Evolutionary conservation across 2,888 invertebrate species (phyloP), one percentile per base, ranked within the genome.

Genomic region (Ophion obscuratus): DNA sequence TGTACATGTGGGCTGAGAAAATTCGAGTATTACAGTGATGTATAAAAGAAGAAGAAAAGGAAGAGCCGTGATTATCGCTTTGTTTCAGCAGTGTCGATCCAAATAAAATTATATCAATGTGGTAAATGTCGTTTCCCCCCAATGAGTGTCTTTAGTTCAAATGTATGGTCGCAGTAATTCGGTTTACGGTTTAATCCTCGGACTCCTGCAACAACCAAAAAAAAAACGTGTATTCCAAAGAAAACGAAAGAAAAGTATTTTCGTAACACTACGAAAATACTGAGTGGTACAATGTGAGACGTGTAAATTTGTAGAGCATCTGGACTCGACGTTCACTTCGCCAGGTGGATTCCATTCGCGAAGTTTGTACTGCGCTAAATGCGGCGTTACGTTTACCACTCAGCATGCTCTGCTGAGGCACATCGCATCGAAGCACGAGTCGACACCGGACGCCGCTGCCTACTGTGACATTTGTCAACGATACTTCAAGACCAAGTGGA

Each of bases 401-500:
- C 92, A 91, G 73, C 88, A 90, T 84, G 92, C 91, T 53, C 90
- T 93, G 66, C 85, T 90, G 67, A 90, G 93, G 76, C 93, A 93
- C 86, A 83, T 91, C 64, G 89, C 90, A 57, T 91, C 92, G 57
- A 93, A 92, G 84, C 92, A 93, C 87, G 91, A 93, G 70, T 84
- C 90, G 24, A 84, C 90, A 36, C 89, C 89, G 27, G 88, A 88
- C 40, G 87, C 89, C 11, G 89, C 91, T 24, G 92, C 91, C 77
- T 91, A 89, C 85, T 92, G 93, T 83, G 87, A 83, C 73, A 90
- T 91, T 84, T 93, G 92, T 68, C 89, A 91, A 70, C 90, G 92
- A 75, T 90, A 87, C 86, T 93, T 93, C 88, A 93, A 93, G 86
- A 93, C 92, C 9, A 93, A 93, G 73, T 93, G 92, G 92, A 93